phyloP scores from a whole-genome alignment of 2,797 vertebrate genomes.

The Pterois miles region DNA sequence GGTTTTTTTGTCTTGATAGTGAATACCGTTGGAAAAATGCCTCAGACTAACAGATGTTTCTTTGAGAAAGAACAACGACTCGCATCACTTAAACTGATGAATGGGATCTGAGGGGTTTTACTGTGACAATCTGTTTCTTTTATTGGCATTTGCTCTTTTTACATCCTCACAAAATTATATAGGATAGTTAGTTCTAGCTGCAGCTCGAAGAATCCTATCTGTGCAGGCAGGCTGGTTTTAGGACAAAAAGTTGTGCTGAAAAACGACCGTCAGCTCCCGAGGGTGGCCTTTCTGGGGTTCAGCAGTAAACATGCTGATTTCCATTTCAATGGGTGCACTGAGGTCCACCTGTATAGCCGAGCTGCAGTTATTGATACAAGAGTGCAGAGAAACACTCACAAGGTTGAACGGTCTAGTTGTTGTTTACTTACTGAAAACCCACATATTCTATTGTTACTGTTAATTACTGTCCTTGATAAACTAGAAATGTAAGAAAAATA shows the following conservation, averaged over 20 bases:
- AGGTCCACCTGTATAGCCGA: constrained; percentile 52
- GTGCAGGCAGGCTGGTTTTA: background rate
- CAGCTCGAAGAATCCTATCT: background rate
- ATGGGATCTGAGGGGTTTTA: background rate
- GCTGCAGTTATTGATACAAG: constrained; percentile 56
- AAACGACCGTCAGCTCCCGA: constrained; percentile 50
- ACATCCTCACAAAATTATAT: background rate
- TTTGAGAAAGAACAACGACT: background rate
- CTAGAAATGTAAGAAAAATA: background rate
- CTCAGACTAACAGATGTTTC: background rate
- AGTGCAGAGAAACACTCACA: constrained; percentile 18
- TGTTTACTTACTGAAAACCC: constrained; percentile 3
- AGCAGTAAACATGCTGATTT: constrained; percentile 65
- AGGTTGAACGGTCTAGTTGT: background rate
- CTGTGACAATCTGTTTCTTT: background rate
- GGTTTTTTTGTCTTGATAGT: background rate
- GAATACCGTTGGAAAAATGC: background rate
- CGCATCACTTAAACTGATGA: background rate
- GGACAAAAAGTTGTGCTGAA: constrained; percentile 41
- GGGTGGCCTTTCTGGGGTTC: constrained; percentile 30
- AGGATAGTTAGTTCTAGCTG: background rate
- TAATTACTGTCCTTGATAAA: background rate
- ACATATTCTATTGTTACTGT: background rate
- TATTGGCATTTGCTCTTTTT: background rate
- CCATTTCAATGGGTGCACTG: constrained; percentile 26